phyloP scores from a whole-genome alignment of 2,113 vertebrate genomes.

The Corydoras sp. region DNA sequence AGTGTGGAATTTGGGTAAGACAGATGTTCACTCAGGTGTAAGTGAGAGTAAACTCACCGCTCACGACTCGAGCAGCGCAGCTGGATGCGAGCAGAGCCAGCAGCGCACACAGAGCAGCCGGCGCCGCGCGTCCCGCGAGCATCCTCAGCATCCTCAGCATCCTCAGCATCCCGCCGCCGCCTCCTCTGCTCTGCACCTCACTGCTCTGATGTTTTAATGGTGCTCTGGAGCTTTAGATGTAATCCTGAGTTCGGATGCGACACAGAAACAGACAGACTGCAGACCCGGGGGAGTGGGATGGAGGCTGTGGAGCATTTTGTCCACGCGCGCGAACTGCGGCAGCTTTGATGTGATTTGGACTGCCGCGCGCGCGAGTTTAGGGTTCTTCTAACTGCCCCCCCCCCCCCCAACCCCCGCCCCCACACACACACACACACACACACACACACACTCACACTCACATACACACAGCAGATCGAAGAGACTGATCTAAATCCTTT shows the following conservation, averaged over 20 bases:
- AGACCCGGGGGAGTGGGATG: not conserved
- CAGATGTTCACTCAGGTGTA: not conserved
- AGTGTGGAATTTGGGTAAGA: too few species aligned
- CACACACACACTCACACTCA: too few species aligned
- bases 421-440: too few species aligned
- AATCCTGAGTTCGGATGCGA: not conserved
- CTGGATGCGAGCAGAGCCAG: slow-evolving; percentile 21
- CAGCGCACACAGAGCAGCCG: slow-evolving; percentile 34
- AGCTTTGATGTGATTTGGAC: slow-evolving; percentile 2
- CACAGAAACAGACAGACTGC: not conserved
- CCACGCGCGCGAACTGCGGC: not conserved
- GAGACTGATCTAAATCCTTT: too few species aligned
- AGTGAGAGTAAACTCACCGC: slow-evolving; percentile 42
- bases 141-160: slow-evolving; percentile 27
- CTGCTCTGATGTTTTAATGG: not conserved
- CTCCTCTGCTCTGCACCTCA: not conserved
- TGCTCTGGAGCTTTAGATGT: not conserved
- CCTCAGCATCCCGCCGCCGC: not conserved
- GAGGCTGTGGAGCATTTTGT: not conserved
- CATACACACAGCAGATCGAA: too few species aligned
- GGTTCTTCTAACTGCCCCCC: not conserved
- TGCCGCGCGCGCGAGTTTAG: not conserved
- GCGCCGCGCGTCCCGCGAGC: slow-evolving; percentile 22
- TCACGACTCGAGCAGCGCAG: slow-evolving; percentile 45
- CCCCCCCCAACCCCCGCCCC: too few species aligned